A percentile compares a stretch with the other conserved stretches of the same genome.
Conservation (phyloP, 2,113 vertebrate genomes). For the Ornithorhynchus anatinus region DNA sequence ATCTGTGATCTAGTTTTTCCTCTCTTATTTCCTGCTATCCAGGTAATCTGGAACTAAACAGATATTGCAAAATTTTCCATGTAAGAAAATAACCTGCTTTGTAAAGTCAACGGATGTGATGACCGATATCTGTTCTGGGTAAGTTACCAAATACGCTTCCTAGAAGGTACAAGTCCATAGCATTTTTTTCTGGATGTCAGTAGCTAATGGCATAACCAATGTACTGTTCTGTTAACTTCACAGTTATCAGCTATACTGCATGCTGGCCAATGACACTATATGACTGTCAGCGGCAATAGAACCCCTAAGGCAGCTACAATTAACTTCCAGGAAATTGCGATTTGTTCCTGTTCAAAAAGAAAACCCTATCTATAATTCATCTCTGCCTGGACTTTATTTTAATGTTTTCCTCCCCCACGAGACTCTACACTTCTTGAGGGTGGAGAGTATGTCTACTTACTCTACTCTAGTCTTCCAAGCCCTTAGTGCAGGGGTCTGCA, state of each 20-base stretch:
- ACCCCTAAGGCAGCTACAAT: neutral
- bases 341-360: slow-evolving; percentile 5
- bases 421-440: too few species aligned
- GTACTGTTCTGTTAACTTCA: slow-evolving; percentile 34
- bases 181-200: slow-evolving; percentile 30
- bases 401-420: too few species aligned
- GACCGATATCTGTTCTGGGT: slow-evolving; percentile 23
- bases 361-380: too few species aligned
- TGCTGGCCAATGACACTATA: slow-evolving; percentile 5
- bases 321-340: too few species aligned
- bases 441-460: too few species aligned
- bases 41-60: neutral
- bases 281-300: slow-evolving; percentile 23
- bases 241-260: slow-evolving; percentile 9
- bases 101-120: slow-evolving; percentile 20
- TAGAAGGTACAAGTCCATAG: slow-evolving; percentile 23
- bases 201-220: slow-evolving; percentile 33
- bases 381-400: too few species aligned
- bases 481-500: too few species aligned
- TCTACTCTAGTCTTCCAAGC: too few species aligned
- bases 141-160: slow-evolving; percentile 25
- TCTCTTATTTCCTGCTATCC: neutral
- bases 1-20: too few species aligned
- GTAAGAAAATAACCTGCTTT: slow-evolving; percentile 26
- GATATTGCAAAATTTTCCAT: slow-evolving; percentile 19